Evolutionary conservation across 2,113 vertebrate genomes (phyloP), one percentile per base, ranked within the genome.

Genomic region (Oxyura jamaicensis): DNA sequence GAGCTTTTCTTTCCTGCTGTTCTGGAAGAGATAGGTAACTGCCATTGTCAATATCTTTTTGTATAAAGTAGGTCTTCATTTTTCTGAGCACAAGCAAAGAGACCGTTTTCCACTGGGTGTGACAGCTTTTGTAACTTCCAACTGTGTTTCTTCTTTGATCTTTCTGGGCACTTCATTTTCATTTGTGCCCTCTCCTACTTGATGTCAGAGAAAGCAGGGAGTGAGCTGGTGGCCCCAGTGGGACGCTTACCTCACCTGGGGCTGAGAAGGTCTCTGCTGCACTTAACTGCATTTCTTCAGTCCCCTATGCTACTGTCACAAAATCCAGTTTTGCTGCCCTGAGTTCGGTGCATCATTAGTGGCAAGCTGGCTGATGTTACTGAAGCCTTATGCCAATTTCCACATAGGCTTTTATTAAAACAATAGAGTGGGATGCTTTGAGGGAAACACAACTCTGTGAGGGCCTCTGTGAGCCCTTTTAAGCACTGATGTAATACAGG

Each of bases 101-200:
- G 79, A 5, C 46, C 25, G 36, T 41, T 66, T 82, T 44, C 71
- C 4, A 4, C 78, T 23, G 0, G 5, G 36, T 26, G 39, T n/a
- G 50, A 10, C n/a, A 6, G 11, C 8, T 1, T 21, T 35, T 19
- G 35, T 44, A 14, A 19, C 3, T 11, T 13, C 3, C 1, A 0
- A 4, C 26, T 29, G 11, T 0, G 1, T 72, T 62, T 39, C 26
- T n/a, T 66, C 52, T 28, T 53, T 29, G 26, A 29, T 55, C 52
- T 55, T 55, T 55, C 15, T 8, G 26, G 52, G 52, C 18, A 41
- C 23, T 18, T 3, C 0, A 3, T 15, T 28, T 73, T 25, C 33
- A 13, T 56, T 55, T 39, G 11, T 44, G 6, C 28, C 41, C 8
- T 46, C 25, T 11, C 26, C 50, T 53, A 0, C 1, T 0, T 2